Base-by-base conservation (phyloP, 2,888 invertebrate species). In the Hirudinaria manillensis region DNA sequence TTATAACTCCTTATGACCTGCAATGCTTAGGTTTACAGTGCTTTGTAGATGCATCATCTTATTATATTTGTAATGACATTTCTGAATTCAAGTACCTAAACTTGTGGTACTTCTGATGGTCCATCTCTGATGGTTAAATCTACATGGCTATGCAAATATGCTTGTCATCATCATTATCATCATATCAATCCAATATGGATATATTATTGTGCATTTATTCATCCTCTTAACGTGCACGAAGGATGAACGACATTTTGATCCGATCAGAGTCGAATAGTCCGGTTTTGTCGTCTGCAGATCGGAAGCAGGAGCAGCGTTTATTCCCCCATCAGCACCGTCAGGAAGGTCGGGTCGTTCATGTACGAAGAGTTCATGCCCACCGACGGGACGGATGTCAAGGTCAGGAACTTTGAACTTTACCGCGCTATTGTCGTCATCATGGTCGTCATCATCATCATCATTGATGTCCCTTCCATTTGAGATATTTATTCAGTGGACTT, bases 331-430 rank as follows among this genome's bases (percentile, higher is more conserved):
- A 95, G 94, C 67, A 89, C 94, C 82, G 94, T 99, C 10, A 89
- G 99, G 75, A 96, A 94, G 87, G 93, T 93, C 71, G 99, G 99
- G 67, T 97, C 96, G 19, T 99, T 93, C 86, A 97, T 99, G 84
- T 99, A 99, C 86, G 99, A 99, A 89, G 98, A 99, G 87, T 99
- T 99, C 86, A 99, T 99, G 96, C 98, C 98, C 7, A 99, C 99
- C 55, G 99, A 99, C 89, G 99, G 99, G 6, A 89, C 90, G 6
- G 90, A 90, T 86, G 89, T 90, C 2, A 90, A 90, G 86, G 89
- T 89, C 80, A 45, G 45, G 13, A 45, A 66, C 51, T 29, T 29
- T 4, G 38, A n/a, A 51, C 61, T 27, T 61, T 27, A 21, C 19
- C 61, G 21, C n/a, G 29, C 21, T n/a, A 61, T 61, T 61, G 29